Evolutionary conservation across 2,888 invertebrate species (phyloP), one percentile per base, ranked within the genome.

Genomic region (Lapara coniferarum): DNA sequence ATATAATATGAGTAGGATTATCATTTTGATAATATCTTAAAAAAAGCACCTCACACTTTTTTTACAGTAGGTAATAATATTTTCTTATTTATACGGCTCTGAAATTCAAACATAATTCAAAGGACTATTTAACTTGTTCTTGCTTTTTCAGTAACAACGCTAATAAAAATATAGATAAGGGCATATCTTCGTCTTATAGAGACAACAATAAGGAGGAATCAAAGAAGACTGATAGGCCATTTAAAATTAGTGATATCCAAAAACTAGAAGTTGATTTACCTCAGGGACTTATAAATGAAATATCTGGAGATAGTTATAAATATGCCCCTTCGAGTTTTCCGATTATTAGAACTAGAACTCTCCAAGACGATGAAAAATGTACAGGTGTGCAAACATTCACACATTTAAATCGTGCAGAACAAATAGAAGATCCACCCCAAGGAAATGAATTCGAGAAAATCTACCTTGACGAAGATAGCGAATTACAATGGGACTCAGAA

Each of bases 191-290:
- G 51, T 19, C 37, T 37, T 19, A 10, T 51, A 63, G 53, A 69
- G 71, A 67, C 69, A 72, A 44, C 68, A 71, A 55, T 57, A 37
- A 69, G 66, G 16, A 14, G 53, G 67, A 75, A 13, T 66, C 25
- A 30, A 59, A 74, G 67, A 88, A 84, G 76, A 53, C 75, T 51
- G 84, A 79, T 68, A 85, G 84, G 77, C 87, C 87, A 8, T 91
- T 88, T 70, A 91, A 84, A 77, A 92, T 93, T 57, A 83, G 75
- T 3, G 89, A 91, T 10, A 84, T 93, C 67, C 75, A 88, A 67
- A 84, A 81, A 52, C 51, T 86, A 51, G 70, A 85, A 52, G 71
- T 81, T 8, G 69, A 78, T 51, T 74, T 89, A 70, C 81, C 85
- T 14, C 72, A 80, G 56, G 76, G 57, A 13, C 72, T 83, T 37